Percentiles rank a stretch among this genome's conserved stretches.
Evolutionary conservation across 2,113 vertebrate genomes (phyloP).

Genomic region (Rhea pennata): DNA sequence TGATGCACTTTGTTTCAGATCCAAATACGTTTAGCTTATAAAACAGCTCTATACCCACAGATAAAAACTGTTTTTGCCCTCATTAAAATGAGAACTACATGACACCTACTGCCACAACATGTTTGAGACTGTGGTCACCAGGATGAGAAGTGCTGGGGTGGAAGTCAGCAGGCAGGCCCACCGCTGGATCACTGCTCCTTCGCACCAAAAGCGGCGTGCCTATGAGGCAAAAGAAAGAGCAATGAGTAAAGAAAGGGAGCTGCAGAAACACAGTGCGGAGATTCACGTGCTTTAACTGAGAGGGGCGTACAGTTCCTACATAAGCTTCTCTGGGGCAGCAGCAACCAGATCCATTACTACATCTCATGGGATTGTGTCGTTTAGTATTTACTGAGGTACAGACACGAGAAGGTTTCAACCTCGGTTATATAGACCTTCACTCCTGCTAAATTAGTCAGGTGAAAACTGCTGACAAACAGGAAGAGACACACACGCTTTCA

Average conservation of each 20-base stretch:
- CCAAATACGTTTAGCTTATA: background rate
- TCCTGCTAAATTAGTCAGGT: background rate
- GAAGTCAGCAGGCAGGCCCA: constrained; percentile 78
- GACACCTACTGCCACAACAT: constrained; percentile 75
- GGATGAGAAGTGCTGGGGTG: constrained; percentile 72
- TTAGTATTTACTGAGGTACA: background rate
- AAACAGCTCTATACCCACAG: background rate
- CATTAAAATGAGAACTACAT: background rate
- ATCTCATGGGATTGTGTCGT: background rate
- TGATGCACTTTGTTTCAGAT: background rate
- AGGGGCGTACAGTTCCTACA: background rate
- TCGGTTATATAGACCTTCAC: background rate
- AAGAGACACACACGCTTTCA: background rate
- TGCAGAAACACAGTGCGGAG: background rate
- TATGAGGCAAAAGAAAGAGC: constrained; percentile 61
- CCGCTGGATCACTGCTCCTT: constrained; percentile 92
- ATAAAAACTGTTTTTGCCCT: background rate
- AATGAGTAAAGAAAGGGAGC: constrained; percentile 19
- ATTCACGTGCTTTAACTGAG: constrained; percentile 6
- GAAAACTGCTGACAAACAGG: background rate
- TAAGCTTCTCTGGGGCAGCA: background rate
- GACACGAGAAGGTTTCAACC: background rate
- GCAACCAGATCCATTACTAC: background rate
- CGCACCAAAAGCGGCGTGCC: constrained; percentile 94
- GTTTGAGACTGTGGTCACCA: constrained; percentile 73